Evolutionary conservation across 1,140 invertebrate genomes (phyloP), one percentile per base, ranked within the genome.

Genomic region (silkworm (Bombyx mori)): DNA sequence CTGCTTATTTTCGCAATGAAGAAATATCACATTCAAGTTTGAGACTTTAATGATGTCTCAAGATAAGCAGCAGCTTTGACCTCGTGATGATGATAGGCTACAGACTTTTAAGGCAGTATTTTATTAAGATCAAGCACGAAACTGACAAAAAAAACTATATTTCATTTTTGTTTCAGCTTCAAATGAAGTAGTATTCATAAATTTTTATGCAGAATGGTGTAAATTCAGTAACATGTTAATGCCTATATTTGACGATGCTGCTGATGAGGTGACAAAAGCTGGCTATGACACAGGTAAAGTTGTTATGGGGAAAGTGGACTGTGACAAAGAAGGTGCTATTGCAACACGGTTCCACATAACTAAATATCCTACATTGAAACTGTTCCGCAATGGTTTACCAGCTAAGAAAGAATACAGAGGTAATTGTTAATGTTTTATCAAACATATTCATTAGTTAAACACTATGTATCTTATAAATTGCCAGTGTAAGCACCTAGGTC

Each of bases 191-290:
- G 97, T 99, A 55, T 96, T 99, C 86, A 94, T 99, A 63, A 99
- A 99, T 89, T 99, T 99, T 89, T 99, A 99, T 90, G 98, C 98
- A 8, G 97, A 99, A 79, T 99, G 97, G 97, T 98, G 95, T 89
- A 91, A 92, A 71, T 96, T 96, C 88, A 99, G 98, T 90, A 98
- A 98, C 89, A 92, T 98, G 81, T 89, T 99, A 74, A 94, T 95
- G 70, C 98, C 98, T 43, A 94, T 99, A 78, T 99, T 98, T 89
- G 97, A 99, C 88, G 97, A 99, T 88, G 94, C 97, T 43, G 95
- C 97, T 22, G 94, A 95, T 71, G 96, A 96, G 91, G 90, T 99
- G 54, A 89, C 88, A 52, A 90, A 92, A 79, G 92, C 93, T 77
- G 95, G 96, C 80, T 94, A 95, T 46, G 92, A 96, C 66, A 67